A percentile compares a stretch with the other conserved stretches of the same genome.
Evolutionary conservation across 2,113 vertebrate species (phyloP).

Genomic region (Dendrocopos noguchii): DNA sequence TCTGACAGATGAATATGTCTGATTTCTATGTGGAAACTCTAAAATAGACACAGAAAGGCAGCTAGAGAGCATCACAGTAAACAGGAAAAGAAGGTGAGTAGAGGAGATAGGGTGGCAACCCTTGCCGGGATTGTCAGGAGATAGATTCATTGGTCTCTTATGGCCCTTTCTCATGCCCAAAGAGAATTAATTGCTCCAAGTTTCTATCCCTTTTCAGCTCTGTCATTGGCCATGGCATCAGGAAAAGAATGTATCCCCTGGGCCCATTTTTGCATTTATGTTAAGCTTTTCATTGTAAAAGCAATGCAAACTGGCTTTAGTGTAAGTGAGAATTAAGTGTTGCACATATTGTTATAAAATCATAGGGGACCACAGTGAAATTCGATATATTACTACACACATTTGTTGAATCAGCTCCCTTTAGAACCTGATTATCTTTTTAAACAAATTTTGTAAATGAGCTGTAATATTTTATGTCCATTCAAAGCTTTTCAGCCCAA

Average conservation of each 20-base stretch:
- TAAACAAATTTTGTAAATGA: conserved; percentile 56
- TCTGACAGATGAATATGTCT: background rate
- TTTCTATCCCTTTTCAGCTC: background rate
- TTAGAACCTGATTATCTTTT: conserved; percentile 58
- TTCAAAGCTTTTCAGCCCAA: conserved; percentile 28
- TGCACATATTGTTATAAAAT: conserved; percentile 12
- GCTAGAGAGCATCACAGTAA: background rate
- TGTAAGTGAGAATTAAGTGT: conserved; percentile 49
- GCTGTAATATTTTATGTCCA: conserved; percentile 60
- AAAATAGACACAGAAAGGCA: background rate
- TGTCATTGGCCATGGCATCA: background rate
- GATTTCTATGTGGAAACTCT: background rate
- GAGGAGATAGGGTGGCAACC: background rate
- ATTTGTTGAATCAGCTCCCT: conserved; percentile 13
- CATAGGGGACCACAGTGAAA: conserved; percentile 3
- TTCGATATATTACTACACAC: conserved; percentile 7
- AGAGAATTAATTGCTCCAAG: background rate
- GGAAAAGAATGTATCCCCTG: background rate
- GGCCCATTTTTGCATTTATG: conserved; percentile 37
- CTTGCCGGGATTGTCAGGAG: background rate
- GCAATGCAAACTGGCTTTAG: conserved; percentile 32
- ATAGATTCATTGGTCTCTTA: background rate
- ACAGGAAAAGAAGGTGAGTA: background rate
- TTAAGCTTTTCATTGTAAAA: conserved; percentile 55
- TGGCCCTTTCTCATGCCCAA: background rate